Evolutionary conservation across 1,140 invertebrate genomes (phyloP), one percentile per base, ranked within the genome.

Genomic region (Manduca sexta): DNA sequence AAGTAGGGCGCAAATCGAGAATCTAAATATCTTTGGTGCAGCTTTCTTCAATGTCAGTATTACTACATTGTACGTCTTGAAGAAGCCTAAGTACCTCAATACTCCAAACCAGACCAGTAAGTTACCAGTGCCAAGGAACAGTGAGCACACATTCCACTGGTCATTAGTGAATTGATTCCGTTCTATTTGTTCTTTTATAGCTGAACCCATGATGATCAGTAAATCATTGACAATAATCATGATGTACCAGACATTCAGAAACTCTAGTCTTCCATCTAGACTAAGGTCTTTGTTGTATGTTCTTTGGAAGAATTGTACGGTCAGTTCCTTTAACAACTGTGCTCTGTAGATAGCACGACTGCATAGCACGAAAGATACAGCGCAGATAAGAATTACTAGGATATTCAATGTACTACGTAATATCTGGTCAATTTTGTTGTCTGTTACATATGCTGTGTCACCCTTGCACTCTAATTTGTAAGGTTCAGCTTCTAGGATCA

Each of bases 1-100:
- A 0, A 98, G 82, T 16, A 97, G 71, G 0, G 95, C 95, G 82
- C 98, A 99, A 4, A 98, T 89, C 29, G 97, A 88, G 82, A 99
- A 99, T 50, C 98, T 87, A 8, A 95, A 89, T 30, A 98, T 96
- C 80, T 97, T 97, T 11, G 95, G 98, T 39, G 93, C 92, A 1
- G 95, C 96, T 72, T 92, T 93, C 75, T 98, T 97, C 48, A 99
- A 70, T 0, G 98, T 99, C 30, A 99, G 82, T 71, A 99, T 98
- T 0, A 99, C 93, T 45, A 99, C 97, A 88, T 99, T 99, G 77
- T 99, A 99, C 0, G 97, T 98, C 74, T 94, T 94, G 76, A 99
- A 99, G 83, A 99, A 99, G 6, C 96, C 96, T 5, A 99, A 89
- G 74, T 99, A 99, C 33, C 98, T 89, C 6, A 99, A 85, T 0